Conservation (phyloP, 2,888 invertebrate genomes). For the Troides aeacus region DNA sequence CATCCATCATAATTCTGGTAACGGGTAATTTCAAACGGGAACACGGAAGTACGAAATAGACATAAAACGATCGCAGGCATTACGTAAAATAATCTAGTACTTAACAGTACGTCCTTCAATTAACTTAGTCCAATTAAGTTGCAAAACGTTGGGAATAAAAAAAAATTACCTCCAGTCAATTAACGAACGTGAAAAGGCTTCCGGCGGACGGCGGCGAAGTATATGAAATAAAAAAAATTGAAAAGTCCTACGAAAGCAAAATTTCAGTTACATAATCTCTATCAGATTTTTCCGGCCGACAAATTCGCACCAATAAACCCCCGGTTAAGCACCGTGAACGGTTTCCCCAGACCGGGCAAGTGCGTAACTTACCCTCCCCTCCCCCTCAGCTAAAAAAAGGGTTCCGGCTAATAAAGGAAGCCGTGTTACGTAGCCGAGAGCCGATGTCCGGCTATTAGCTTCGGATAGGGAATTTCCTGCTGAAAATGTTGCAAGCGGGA, state of each 20-base stretch:
- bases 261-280: conserved; percentile 7
- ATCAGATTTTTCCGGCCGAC: not conserved
- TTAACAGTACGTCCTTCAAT: not conserved
- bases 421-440: conserved; percentile 6
- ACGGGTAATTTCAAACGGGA: too few species aligned
- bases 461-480: conserved; percentile 9
- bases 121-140: conserved; percentile 13
- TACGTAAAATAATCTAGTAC: too few species aligned
- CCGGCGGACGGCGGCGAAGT: conserved; percentile 6
- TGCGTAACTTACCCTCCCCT: not conserved
- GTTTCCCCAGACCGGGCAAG: conserved; percentile 1
- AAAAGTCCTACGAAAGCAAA: conserved; percentile 8
- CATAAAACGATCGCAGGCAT: too few species aligned
- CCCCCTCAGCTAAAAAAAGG: conserved; percentile 2
- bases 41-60: too few species aligned
- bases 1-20: too few species aligned
- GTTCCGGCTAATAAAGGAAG: conserved; percentile 18
- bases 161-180: conserved; percentile 15
- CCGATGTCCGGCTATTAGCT: conserved; percentile 12
- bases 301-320: conserved; percentile 6
- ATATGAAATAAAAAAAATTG: conserved; percentile 11
- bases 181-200: conserved; percentile 10
- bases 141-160: not conserved
- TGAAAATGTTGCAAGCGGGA: not conserved
- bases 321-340: conserved; percentile 7